phyloP scores from a whole-genome alignment of 2,113 vertebrate genomes.

The Varanus salvator region DNA sequence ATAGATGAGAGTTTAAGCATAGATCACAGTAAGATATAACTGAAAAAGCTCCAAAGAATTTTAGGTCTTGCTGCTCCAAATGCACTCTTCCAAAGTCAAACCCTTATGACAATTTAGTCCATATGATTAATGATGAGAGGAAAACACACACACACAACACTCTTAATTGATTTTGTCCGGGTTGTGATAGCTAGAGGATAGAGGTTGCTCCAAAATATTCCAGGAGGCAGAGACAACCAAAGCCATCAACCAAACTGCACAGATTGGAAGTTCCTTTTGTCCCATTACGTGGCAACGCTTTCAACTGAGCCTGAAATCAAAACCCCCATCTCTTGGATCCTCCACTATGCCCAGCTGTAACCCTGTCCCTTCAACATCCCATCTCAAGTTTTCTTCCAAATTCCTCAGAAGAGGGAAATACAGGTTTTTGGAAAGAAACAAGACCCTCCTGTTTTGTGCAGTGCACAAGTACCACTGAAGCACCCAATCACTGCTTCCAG shows the following conservation, averaged over 20 bases:
- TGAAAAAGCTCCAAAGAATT: background rate
- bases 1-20: background rate
- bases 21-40: background rate
- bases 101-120: background rate
- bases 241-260: background rate
- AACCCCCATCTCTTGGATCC: background rate
- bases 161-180: no score
- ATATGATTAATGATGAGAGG: background rate
- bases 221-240: no score
- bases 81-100: background rate
- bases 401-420: background rate
- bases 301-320: background rate
- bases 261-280: background rate
- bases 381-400: background rate
- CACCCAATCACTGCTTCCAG: background rate
- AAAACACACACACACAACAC: no score
- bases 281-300: background rate
- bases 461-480: background rate
- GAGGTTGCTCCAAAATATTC: background rate
- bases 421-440: background rate
- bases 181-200: background rate
- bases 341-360: background rate
- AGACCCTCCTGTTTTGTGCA: background rate
- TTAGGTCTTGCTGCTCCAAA: no score
- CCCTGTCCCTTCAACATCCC: background rate